Base-by-base conservation (phyloP, 2,797 vertebrate genomes). In the Neosilurus mollespiculum region DNA sequence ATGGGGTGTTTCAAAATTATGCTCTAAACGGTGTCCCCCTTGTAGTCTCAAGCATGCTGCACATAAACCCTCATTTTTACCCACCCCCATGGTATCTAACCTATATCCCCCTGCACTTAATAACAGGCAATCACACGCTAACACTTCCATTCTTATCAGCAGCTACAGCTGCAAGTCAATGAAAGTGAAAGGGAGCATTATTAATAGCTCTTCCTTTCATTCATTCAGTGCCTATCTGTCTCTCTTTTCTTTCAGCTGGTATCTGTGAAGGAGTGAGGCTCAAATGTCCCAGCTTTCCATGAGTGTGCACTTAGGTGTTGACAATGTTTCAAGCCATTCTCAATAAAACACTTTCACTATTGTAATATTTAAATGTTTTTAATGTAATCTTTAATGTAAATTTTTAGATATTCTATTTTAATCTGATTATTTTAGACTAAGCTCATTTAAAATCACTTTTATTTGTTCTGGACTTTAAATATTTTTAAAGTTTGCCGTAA, bases 141-240 rank as follows among this genome's bases (percentile, higher is more conserved):
- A 88, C 86, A 87, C 85, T 87, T 80, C 83, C 34, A 78, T 91
- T 92, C 93, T 93, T 93, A 93, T 94, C 93, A 90, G 84, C 89
- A 88, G 88, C 89, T 91, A 90, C 93, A 95, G 94, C 94, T 95
- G 93, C 92, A 93, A 91, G 93, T 93, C 91, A 93, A 92, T 93
- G 91, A 89, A 85, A 83, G 61, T 90, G 80, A 78, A 92, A 88
- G 82, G 85, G 82, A 86, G 86, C 83, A 86, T 90, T 88, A 93
- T 92, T 91, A 90, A 91, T 90, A 90, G 88, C 87, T 49, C 12
- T 83, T 62, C 51, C 79, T 64, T 66, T 54, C 78, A 16, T 78
- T 87, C 85, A 76, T 76, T 76, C 14, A 62, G 43, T 66, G 70
- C 77, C n/a, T 82, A 20, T 71, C 51, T 79, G 14, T 70, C 51